Conservation (phyloP, 2,113 vertebrate genomes). For the Alligator sinensis region DNA sequence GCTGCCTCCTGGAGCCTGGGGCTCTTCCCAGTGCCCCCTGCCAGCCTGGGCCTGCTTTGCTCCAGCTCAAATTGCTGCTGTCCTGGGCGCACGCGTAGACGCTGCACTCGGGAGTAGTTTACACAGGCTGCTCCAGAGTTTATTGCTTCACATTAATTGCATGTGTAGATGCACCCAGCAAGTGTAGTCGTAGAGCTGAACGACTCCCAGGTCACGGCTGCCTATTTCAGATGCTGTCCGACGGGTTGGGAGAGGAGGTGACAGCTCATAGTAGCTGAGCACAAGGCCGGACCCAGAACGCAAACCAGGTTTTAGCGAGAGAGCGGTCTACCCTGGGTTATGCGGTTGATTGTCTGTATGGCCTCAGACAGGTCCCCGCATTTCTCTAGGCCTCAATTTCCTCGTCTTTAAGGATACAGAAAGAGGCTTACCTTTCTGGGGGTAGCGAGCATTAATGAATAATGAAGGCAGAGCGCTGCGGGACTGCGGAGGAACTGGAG, state of each 20-base stretch:
- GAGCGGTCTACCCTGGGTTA: neutral
- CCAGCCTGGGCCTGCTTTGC: too few relatives aligned
- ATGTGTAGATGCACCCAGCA: neutral
- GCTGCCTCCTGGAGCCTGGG: too few relatives aligned
- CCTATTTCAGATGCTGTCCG: slow-evolving; percentile 22
- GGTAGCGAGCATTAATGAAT: neutral
- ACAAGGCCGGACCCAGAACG: neutral
- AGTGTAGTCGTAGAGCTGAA: slow-evolving; percentile 40
- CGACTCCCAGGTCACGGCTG: slow-evolving; percentile 47
- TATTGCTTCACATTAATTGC: too few relatives aligned
- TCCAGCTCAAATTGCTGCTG: too few relatives aligned
- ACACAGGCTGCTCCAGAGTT: too few relatives aligned
- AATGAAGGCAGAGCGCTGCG: neutral
- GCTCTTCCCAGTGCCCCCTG: too few relatives aligned
- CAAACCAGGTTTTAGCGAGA: neutral
- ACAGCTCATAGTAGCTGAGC: slow-evolving; percentile 13
- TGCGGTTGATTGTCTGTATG: neutral
- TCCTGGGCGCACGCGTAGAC: too few relatives aligned
- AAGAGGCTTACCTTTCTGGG: neutral
- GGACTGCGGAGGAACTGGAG: neutral
- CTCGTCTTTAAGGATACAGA: neutral
- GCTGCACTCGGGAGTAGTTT: too few relatives aligned
- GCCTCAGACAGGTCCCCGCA: neutral
- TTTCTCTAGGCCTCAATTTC: fast-evolving
- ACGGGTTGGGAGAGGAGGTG: slow-evolving; percentile 4